A percentile compares a stretch with the other conserved stretches of the same genome.
These are phyloP conservation scores for Raja brachyura DNA, from an alignment of 2,113 vertebrate species.

Conservation along the genomic window DNA sequence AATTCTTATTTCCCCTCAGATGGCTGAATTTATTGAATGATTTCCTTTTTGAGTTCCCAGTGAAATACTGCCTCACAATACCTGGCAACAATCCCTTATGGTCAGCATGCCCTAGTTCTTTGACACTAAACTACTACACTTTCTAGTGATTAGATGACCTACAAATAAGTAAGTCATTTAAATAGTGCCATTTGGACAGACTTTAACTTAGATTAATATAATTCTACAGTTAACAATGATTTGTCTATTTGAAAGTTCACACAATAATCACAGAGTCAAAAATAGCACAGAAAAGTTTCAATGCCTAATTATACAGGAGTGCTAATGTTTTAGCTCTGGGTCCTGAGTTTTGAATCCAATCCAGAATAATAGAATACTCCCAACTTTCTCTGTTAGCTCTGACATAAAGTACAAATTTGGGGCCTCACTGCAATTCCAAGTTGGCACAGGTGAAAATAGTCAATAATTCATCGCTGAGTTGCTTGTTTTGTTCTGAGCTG, in stretches of 20 bases:
- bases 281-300: background rate
- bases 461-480: background rate
- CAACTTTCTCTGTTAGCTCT: background rate
- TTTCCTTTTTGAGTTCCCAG: background rate
- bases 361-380: background rate
- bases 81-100: background rate
- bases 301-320: background rate
- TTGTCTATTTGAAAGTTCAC: background rate
- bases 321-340: background rate
- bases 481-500: background rate
- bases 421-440: background rate
- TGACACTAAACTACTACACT: background rate
- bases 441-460: background rate
- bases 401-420: background rate
- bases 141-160: background rate
- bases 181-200: background rate
- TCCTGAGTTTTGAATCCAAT: background rate
- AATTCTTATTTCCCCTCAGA: background rate
- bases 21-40: background rate
- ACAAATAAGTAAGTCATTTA: background rate
- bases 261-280: background rate
- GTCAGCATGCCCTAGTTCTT: background rate
- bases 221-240: background rate
- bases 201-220: constrained; percentile 4
- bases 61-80: background rate